Base-by-base conservation (phyloP, 2,113 vertebrate genomes). In the Engystomops pustulosus region DNA sequence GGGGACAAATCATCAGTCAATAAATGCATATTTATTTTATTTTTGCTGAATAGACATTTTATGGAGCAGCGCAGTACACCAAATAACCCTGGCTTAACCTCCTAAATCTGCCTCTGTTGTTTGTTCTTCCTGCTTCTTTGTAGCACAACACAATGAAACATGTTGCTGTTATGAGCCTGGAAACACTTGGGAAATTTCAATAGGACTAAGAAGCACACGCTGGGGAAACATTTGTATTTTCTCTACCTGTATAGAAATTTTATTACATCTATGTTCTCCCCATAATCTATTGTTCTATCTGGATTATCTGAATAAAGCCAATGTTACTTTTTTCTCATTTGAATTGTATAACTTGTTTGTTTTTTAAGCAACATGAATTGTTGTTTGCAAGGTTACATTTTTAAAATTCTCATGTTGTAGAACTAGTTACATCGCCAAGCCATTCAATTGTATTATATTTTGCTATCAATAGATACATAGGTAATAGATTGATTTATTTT, bases 271-370 rank as follows among this genome's bases (percentile, higher is more conserved):
- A 38, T 83, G 70, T 67, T 47, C 70, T 75, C 38, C 30, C 55
- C 41, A 67, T 76, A 65, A 83, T 83, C 70, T 83, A 65, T 74
- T 83, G 53, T 76, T 83, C 20, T 65, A 76, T 74, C 79, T 62
- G 32, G 69, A 74, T 83, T 74, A 74, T 83, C 32, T 60, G 51
- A 83, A 83, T 83, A 83, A 83, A 83, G 49, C 53, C 36, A 0
- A 8, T 30, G 30, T 14, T 80, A 20, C 20, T 83, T 60, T 10
- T 49, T 60, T 62, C 51, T 55, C 10, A 70, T 71, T 51, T 41
- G 18, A 44, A 27, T 47, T 47, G 41, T 74, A 47, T 41, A 47
- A 62, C 36, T 60, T 44, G 23, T 41, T 49, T 58, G 12, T 72
- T 55, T 74, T 60, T 79, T 58, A 27, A 32, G 45, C 30, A 25